Evolutionary conservation across 2,888 invertebrate genomes (phyloP).

Genomic region (Dusona sp.): DNA sequence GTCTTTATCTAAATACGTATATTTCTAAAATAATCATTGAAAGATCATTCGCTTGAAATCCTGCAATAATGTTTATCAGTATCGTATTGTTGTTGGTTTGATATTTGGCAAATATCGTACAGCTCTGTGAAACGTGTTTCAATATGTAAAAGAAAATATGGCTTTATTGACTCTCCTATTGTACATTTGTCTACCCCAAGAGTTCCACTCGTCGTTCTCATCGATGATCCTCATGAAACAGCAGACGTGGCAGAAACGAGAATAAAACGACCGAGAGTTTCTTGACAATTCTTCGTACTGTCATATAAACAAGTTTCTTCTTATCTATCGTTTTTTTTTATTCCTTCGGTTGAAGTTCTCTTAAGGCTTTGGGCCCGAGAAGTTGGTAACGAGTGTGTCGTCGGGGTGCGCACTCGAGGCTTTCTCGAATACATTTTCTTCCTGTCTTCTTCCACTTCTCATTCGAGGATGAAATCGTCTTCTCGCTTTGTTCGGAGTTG

Average conservation of each 20-base stretch:
- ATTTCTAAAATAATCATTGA: not conserved
- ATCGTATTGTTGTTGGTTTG: not conserved
- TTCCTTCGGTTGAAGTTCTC: conserved; percentile 21
- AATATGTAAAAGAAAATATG: not conserved
- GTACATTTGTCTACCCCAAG: not conserved
- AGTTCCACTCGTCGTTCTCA: conserved; percentile 12
- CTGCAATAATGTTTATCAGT: not conserved
- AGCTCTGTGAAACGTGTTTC: not conserved
- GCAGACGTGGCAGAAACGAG: conserved; percentile 39
- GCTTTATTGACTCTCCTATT: not conserved
- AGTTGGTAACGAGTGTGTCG: conserved; percentile 59
- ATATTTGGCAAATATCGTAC: not conserved
- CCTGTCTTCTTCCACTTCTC: conserved; percentile 50
- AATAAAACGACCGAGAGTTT: conserved; percentile 14
- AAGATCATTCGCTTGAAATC: not conserved
- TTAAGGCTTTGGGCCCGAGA: conserved; percentile 8
- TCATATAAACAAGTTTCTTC: conserved; percentile 43
- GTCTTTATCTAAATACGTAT: too few relatives aligned
- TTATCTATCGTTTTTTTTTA: conserved; percentile 14
- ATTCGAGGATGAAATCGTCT: conserved; percentile 25
- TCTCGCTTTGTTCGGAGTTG: not conserved
- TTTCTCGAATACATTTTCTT: conserved; percentile 30
- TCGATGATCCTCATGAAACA: conserved; percentile 46
- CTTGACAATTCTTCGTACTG: conserved; percentile 22
- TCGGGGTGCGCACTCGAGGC: conserved; percentile 51